phyloP scores from a whole-genome alignment of 2,888 invertebrate species.

The Drosophila formosana region DNA sequence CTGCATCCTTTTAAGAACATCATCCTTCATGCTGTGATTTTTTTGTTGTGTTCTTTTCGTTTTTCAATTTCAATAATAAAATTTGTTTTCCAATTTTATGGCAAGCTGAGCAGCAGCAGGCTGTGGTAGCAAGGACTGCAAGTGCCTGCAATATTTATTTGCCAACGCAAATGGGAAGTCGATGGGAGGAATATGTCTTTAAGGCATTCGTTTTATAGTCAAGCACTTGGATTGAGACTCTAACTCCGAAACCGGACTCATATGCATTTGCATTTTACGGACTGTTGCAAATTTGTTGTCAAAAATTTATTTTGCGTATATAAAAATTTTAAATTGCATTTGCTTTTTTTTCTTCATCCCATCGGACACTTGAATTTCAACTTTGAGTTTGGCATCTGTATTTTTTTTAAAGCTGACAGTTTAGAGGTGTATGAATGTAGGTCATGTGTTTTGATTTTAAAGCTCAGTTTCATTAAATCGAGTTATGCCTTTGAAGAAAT shows the following conservation, averaged over 20 bases:
- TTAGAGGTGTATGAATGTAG: background rate
- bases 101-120: slow-evolving; percentile 60
- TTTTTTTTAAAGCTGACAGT: too few species aligned
- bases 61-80: slow-evolving; percentile 78
- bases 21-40: slow-evolving; percentile 19
- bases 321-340: slow-evolving; percentile 39
- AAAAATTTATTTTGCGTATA: slow-evolving; percentile 46
- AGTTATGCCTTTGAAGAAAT: background rate
- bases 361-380: slow-evolving; percentile 1
- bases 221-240: slow-evolving; percentile 2
- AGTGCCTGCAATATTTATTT: slow-evolving; percentile 44
- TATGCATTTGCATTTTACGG: slow-evolving; percentile 34
- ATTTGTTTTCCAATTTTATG: slow-evolving; percentile 76
- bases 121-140: slow-evolving; percentile 19
- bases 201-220: slow-evolving; percentile 26
- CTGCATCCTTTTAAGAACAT: slow-evolving; percentile 17
- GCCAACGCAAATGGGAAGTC: slow-evolving; percentile 30
- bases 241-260: slow-evolving; percentile 15
- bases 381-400: too few species aligned
- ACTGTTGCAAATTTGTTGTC: slow-evolving; percentile 48
- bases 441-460: slow-evolving; percentile 2
- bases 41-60: slow-evolving; percentile 60
- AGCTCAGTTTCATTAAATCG: background rate
- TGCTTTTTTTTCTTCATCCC: slow-evolving; percentile 5
- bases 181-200: slow-evolving; percentile 1